Base-by-base conservation (phyloP, 37 sponge, comb jelly and placozoan species). In the Amphimedon queenslandica region DNA sequence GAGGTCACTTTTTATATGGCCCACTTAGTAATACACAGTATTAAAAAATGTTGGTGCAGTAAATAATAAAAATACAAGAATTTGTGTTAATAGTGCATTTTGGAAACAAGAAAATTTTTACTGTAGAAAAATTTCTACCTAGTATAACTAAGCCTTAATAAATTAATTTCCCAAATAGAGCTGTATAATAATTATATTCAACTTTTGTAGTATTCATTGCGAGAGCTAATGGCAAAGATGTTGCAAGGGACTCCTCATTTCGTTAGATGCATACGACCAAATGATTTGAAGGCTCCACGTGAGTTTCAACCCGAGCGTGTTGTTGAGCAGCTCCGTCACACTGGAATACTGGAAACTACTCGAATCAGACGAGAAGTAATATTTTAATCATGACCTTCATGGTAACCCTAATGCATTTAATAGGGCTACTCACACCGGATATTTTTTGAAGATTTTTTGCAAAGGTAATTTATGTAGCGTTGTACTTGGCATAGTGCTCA, bases 241-340 rank as follows among this genome's bases (percentile, higher is more conserved):
- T 55, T 80, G 32, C 58, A 37, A 4, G 94, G 81, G 28, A 83
- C 51, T 29, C 90, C 94, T 30, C 94, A 93, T 56, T 93, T 93
- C 74, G 83, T 93, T 36, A 77, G 92, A 65, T 92, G 93, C 41
- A 92, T 92, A 28, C 78, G 90, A 25, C 93, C 93, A 1, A 92
- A 92, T 66, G 86, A 84, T 34, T 39, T 84, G 40, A 75, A 77
- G 69, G 81, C 80, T 56, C 81, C 80, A 8, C 66, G 77, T n/a
- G 69, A 74, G 51, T 92, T 92, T 58, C 57, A 73, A 2, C 57
- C 67, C 21, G 88, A 92, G 36, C 88, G 81, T 56, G 93, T 92
- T 0, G 28, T 76, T 33, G 56, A 69, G 34, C 93, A 92, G 63
- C 75, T 92, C 23, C 41, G 80, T 30, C 84, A 92, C 79, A 92